A percentile compares a stretch with the other conserved stretches of the same genome.
phyloP scores from a whole-genome alignment of 2,888 invertebrate genomes.

The Pocota personata region DNA sequence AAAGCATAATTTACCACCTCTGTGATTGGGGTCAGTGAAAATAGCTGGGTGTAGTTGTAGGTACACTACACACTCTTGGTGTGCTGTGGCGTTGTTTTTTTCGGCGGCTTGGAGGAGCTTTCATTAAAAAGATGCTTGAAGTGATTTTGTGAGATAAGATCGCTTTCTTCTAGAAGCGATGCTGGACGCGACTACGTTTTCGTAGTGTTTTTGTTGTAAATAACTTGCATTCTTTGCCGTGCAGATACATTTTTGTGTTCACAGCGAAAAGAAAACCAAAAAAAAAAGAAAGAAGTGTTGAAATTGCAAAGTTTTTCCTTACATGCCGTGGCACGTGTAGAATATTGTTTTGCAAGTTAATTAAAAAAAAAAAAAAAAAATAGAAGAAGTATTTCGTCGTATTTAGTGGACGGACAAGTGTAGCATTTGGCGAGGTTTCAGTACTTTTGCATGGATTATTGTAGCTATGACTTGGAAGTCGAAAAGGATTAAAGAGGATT shows the following conservation, averaged over 20 bases:
- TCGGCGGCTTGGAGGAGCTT: constrained; percentile 12
- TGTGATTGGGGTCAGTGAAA: constrained; percentile 81
- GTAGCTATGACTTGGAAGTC: constrained; percentile 57
- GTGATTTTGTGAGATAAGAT: constrained; percentile 51
- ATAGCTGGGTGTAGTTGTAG: constrained; percentile 75
- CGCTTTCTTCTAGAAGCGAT: constrained; percentile 59
- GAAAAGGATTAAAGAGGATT: constrained; percentile 36
- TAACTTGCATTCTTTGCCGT: constrained; percentile 13
- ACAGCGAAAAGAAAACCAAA: neutral
- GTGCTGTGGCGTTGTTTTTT: constrained; percentile 8
- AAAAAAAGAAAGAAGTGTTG: constrained; percentile 18
- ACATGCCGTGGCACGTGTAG: neutral
- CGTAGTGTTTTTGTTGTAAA: constrained; percentile 12
- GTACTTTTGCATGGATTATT: constrained; percentile 16
- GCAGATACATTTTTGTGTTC: constrained; percentile 9
- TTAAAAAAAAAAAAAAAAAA: neutral
- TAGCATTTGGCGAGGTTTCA: neutral
- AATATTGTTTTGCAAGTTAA: neutral
- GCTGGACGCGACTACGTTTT: constrained; percentile 19
- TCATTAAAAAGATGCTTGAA: constrained; percentile 40
- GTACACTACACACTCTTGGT: neutral
- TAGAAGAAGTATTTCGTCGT: neutral
- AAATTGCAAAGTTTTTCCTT: neutral
- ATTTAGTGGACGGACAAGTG: neutral
- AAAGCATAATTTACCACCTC: constrained; percentile 68